Evolutionary conservation across 2,888 invertebrate genomes (phyloP).

Genomic region (Drosophila differens): DNA sequence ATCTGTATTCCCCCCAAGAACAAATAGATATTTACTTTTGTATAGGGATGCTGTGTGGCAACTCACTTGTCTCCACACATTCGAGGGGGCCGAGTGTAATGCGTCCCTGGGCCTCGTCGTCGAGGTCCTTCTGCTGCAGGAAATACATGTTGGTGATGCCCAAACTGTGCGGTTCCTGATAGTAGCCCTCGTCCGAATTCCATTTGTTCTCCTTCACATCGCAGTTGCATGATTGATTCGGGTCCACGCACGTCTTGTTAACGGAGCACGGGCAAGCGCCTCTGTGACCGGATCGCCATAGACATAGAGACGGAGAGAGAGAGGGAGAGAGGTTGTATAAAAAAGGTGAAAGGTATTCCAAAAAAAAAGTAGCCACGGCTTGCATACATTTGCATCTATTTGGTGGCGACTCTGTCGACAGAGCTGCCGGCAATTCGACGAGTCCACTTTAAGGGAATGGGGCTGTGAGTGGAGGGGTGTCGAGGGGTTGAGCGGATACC

Average conservation of each 20-base stretch:
- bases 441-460: constrained; percentile 45
- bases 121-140: constrained; percentile 92
- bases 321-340: background rate
- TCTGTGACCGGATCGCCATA: constrained; percentile 83
- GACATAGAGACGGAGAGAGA: constrained; percentile 9
- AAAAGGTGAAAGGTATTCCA: constrained; percentile 62
- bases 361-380: constrained; percentile 28
- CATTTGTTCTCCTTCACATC: constrained; percentile 95
- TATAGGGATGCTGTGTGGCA: background rate
- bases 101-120: constrained; percentile 93
- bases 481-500: background rate
- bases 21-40: constrained; percentile 10
- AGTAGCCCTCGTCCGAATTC: constrained; percentile 95
- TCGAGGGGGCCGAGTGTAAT: constrained; percentile 96
- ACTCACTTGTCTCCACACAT: constrained; percentile 97
- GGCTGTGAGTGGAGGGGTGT: background rate
- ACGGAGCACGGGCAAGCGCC: constrained; percentile 91
- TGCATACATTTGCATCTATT: constrained; percentile 76
- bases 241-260: constrained; percentile 92
- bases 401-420: constrained; percentile 43
- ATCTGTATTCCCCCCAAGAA: constrained; percentile 86
- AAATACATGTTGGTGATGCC: constrained; percentile 97
- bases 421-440: constrained; percentile 67
- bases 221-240: constrained; percentile 95
- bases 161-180: constrained; percentile 91